Conservation (phyloP, 2,888 invertebrate species). For the Agonopterix heracliana region DNA sequence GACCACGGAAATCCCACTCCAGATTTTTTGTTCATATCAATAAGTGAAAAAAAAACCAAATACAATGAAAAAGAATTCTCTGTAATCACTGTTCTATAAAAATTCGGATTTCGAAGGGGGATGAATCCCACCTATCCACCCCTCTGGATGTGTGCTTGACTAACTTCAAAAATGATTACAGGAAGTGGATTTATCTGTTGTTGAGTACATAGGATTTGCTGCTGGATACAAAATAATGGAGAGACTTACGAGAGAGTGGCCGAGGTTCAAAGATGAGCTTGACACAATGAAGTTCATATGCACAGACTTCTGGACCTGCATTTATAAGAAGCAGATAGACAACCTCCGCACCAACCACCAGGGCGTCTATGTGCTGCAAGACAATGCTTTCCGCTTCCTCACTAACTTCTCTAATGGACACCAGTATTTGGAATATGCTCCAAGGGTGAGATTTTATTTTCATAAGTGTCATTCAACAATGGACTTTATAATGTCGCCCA, state of each 20-base stretch:
- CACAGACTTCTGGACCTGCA: conserved; percentile 98
- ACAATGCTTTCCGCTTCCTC: conserved; percentile 94
- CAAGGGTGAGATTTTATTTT: conserved; percentile 76
- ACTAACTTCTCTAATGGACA: conserved; percentile 90
- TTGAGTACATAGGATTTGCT: conserved; percentile 90
- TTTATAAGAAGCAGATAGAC: conserved; percentile 99
- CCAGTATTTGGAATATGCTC: conserved; percentile 94
- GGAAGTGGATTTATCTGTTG: conserved; percentile 82
- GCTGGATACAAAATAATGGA: conserved; percentile 91
- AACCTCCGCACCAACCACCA: conserved; percentile 98
- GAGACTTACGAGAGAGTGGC: conserved; percentile 92
- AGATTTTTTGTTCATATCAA: no score
- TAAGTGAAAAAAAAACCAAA: no score
- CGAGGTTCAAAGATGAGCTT: conserved; percentile 96
- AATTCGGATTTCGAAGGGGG: no score
- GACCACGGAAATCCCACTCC: no score
- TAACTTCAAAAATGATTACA: conserved; percentile 25
- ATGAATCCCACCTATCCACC: no score
- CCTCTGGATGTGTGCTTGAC: no score
- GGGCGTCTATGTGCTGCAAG: conserved; percentile 98
- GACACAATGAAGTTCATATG: conserved; percentile 99
- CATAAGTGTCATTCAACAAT: not conserved
- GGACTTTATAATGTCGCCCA: no score
- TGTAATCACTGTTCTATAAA: no score
- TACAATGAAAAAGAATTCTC: no score